These are phyloP conservation scores for Macrotis lagotis DNA, from an alignment of 2,113 vertebrate species.

Conservation along the genomic window DNA sequence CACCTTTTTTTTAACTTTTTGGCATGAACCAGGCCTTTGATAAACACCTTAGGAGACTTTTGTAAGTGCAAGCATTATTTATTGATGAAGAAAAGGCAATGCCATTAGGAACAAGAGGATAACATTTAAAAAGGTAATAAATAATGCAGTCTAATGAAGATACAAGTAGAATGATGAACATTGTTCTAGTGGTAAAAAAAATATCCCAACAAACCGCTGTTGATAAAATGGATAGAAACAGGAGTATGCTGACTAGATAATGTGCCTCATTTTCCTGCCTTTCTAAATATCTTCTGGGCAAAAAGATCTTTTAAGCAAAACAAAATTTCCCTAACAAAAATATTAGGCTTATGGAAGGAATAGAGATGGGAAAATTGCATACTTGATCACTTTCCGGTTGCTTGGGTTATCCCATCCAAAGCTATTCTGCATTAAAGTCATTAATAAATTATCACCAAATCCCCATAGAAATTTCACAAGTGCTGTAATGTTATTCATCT, in stretches of 20 bases:
- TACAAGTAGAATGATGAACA: neutral
- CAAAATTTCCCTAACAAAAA: neutral
- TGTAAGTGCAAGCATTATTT: constrained; percentile 50
- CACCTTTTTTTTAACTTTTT: constrained; percentile 2
- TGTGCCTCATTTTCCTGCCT: neutral
- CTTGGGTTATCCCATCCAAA: neutral
- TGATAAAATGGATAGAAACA: neutral
- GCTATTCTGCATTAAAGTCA: neutral
- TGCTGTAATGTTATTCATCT: neutral
- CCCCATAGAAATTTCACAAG: neutral
- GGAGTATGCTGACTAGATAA: neutral
- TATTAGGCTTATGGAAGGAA: neutral
- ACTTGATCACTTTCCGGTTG: neutral
- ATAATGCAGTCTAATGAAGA: constrained; percentile 58
- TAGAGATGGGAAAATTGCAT: neutral
- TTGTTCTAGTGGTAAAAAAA: constrained; percentile 19
- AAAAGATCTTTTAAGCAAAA: neutral
- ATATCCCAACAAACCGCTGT: too few species aligned
- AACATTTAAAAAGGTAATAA: constrained; percentile 56
- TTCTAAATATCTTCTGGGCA: neutral
- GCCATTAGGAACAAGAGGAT: constrained; percentile 44
- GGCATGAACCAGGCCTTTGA: neutral
- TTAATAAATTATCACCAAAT: neutral
- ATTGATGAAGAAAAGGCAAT: constrained; percentile 47
- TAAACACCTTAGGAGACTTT: constrained; percentile 62